These are phyloP conservation scores for Mastigias papua DNA, from an alignment of 30 jellyfish, hydroid and myxozoan genomes.

Conservation along the genomic window DNA sequence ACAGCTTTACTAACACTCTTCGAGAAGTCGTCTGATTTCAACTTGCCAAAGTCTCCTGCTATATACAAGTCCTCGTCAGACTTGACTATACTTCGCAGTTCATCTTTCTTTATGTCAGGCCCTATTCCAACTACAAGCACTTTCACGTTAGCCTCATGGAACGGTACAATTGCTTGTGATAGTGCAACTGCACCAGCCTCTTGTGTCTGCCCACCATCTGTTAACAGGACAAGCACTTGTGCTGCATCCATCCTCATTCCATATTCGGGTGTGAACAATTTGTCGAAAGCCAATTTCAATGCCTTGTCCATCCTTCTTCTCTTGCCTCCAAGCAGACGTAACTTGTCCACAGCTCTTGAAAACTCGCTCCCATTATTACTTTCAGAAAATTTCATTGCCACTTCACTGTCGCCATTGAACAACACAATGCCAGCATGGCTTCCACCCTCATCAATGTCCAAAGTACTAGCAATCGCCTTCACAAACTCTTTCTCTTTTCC, in stretches of 20 bases:
- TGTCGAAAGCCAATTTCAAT: conserved; percentile 39
- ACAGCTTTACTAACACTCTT: conserved; percentile 42
- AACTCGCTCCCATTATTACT: conserved; percentile 26
- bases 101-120: conserved; percentile 16
- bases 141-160: conserved; percentile 62
- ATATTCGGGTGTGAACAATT: conserved; percentile 46
- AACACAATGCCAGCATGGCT: conserved; percentile 74
- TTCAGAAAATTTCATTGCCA: conserved; percentile 51
- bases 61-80: conserved; percentile 45
- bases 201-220: conserved; percentile 66
- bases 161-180: conserved; percentile 50
- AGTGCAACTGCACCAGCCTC: conserved; percentile 38
- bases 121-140: conserved; percentile 72
- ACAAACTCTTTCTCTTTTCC: conserved; percentile 60
- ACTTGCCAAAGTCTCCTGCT: conserved; percentile 50
- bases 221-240: conserved; percentile 59
- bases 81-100: conserved; percentile 41
- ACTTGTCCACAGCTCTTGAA: conserved; percentile 56
- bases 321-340: conserved; percentile 58
- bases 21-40: conserved; percentile 24
- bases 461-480: conserved; percentile 28
- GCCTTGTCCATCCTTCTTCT: conserved; percentile 72
- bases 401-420: conserved; percentile 49
- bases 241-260: conserved; percentile 75
- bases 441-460: conserved; percentile 33